Conservation (phyloP, 2,113 vertebrate species). For the Australoheros scitulus region DNA sequence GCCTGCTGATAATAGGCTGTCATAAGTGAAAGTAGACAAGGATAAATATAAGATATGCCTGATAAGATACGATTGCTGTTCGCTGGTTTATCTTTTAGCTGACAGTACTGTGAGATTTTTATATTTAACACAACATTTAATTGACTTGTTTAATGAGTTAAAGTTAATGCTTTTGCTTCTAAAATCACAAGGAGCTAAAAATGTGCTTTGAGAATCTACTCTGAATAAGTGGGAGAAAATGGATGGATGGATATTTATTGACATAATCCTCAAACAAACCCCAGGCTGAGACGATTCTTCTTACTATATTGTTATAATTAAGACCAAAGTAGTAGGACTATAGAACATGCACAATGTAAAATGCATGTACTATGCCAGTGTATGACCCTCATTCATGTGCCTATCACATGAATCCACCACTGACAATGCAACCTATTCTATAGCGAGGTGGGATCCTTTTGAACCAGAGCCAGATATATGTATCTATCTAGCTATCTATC, state of each 20-base stretch:
- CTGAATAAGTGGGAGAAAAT: too few relatives aligned
- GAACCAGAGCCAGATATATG: background rate
- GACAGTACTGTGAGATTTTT: background rate
- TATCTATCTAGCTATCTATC: background rate
- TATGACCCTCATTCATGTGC: too few relatives aligned
- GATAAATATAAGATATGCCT: background rate
- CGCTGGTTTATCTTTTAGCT: background rate
- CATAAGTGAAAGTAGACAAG: conserved; percentile 25
- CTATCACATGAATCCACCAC: too few relatives aligned
- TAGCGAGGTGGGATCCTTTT: background rate
- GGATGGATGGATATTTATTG: background rate
- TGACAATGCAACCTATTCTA: background rate
- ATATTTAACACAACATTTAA: background rate
- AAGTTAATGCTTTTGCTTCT: background rate
- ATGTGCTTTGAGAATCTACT: background rate
- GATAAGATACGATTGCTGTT: background rate
- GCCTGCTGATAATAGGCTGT: conserved; percentile 44
- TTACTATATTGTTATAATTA: background rate
- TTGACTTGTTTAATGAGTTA: background rate
- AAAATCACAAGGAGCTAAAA: background rate
- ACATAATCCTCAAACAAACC: background rate
- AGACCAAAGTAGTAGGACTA: background rate
- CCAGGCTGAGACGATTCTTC: background rate
- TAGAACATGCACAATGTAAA: background rate
- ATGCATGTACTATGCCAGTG: background rate